Base-by-base conservation (phyloP, 2,888 invertebrate genomes). In the Caenorhabditis sp. region DNA sequence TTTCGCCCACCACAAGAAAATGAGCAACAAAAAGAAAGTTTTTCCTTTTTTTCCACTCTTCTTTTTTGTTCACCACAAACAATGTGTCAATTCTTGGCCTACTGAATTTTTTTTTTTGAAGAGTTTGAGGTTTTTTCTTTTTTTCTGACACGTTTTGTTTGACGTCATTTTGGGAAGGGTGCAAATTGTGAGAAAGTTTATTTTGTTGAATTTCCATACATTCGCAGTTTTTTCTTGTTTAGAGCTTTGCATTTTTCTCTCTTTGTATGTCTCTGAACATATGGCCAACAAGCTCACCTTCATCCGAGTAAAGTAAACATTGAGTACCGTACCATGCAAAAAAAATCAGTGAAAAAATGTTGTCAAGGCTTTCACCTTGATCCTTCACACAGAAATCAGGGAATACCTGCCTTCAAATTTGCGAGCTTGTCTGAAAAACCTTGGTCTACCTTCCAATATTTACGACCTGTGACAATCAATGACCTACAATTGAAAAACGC, bases 41-140 rank as follows among this genome's bases (percentile, higher is more conserved):
- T 51, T 21, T 51, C 23, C 19, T n/a, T n/a, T n/a, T n/a, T 50
- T 50, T 50, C 50, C n/a, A 19, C 50, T 19, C 19, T 50, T 50
- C 14, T 51, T 51, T 23, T 51, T 51, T 23, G 21, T 51, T 23
- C 51, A 23, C 51, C 51, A 19, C 51, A 51, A 51, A 55, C 55
- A 55, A 55, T 55, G 55, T 55, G 55, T 55, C 55, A 55, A 55
- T 55, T 55, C 55, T 55, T 55, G 43, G 43, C 43, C 43, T 51
- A 21, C 51, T 23, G 21, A 51, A 23, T 51, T 21, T 19, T 51
- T 51, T 19, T 51, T 51, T 51, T 51, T 51, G 23, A 51, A 21
- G n/a, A 19, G 51, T 51, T 51, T 31, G 31, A 10, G 31, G 31
- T 31, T 31, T 31, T 31, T 31, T 10, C 10, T 31, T 31, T 31